These are phyloP conservation scores for Spongilla lacustris DNA, from an alignment of 37 sponge, comb jelly and placozoan species.

Conservation along the genomic window DNA sequence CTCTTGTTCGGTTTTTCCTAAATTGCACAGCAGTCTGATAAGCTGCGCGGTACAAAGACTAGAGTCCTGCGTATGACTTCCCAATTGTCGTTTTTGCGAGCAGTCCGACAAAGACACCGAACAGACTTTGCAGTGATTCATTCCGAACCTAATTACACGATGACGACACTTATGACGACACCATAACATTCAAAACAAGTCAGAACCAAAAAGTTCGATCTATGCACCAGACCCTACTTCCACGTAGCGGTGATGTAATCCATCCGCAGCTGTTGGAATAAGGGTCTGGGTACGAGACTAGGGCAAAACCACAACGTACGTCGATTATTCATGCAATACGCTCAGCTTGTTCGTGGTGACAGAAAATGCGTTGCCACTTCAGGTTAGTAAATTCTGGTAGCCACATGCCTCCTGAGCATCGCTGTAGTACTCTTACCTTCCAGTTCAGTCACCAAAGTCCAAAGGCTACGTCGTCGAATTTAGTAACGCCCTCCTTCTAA, in stretches of 20 bases:
- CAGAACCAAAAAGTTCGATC: background rate
- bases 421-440: too few species aligned
- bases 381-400: too few species aligned
- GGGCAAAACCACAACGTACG: too few species aligned
- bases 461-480: too few species aligned
- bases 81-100: background rate
- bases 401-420: too few species aligned
- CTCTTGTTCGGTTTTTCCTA: background rate
- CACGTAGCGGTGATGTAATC: background rate
- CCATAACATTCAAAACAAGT: background rate
- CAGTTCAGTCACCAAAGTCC: too few species aligned
- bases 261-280: background rate
- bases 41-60: background rate
- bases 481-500: too few species aligned
- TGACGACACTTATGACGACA: background rate
- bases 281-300: background rate
- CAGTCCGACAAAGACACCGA: background rate
- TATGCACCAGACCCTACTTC: background rate
- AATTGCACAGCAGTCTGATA: background rate
- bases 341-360: too few species aligned
- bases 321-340: too few species aligned
- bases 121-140: constrained; percentile 1
- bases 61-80: background rate
- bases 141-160: background rate
- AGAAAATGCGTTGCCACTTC: too few species aligned